Evolutionary conservation across 2,113 vertebrate species (phyloP).

Genomic region (Macroglossus sobrinus): DNA sequence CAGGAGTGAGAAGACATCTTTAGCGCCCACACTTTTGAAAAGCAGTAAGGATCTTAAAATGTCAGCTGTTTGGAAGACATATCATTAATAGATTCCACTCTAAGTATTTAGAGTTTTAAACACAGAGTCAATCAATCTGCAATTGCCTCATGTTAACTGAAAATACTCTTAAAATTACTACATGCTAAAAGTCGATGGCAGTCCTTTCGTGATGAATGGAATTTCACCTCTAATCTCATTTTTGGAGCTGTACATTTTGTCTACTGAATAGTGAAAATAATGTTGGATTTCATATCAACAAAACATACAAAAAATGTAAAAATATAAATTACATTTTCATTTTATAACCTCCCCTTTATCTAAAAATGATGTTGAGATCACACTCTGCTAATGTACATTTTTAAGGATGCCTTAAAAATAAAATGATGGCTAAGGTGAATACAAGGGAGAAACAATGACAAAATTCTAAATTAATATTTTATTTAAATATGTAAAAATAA

Average conservation of each 20-base stretch:
- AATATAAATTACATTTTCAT: not conserved
- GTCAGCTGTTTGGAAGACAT: constrained; percentile 10
- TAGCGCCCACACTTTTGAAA: constrained; percentile 44
- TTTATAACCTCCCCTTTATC: not conserved
- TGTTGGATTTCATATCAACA: not conserved
- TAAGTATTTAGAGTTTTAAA: constrained; percentile 31
- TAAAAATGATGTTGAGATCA: not conserved
- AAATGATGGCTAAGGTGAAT: not conserved
- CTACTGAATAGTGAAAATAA: not conserved
- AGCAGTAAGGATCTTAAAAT: constrained; percentile 59
- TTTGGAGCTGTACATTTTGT: not conserved
- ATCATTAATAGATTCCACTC: constrained; percentile 47
- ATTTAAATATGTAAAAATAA: not conserved
- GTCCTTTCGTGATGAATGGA: not conserved
- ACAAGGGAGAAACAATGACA: not conserved
- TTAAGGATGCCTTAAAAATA: not conserved
- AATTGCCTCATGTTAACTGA: not conserved
- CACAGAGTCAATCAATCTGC: not conserved
- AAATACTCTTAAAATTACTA: not conserved
- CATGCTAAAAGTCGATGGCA: not conserved
- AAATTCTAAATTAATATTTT: not conserved
- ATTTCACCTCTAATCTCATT: not conserved
- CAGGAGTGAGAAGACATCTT: constrained; percentile 51
- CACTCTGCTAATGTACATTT: not conserved
- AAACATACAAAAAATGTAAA: not conserved